Conservation (phyloP, 2,888 invertebrate genomes). For the Melanostoma mellinum region DNA sequence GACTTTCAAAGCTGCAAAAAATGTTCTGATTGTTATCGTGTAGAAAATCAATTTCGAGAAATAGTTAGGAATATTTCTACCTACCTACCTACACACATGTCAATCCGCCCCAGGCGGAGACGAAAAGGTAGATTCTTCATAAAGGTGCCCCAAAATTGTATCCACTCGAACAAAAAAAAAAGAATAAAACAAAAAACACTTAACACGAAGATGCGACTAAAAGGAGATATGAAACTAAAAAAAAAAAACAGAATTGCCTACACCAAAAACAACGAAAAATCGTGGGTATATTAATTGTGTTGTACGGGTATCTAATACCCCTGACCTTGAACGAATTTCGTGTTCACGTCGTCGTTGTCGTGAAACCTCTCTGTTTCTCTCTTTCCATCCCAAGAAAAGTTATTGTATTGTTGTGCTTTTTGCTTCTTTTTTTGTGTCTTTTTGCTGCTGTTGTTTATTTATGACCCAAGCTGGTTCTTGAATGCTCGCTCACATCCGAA, state of each 20-base stretch:
- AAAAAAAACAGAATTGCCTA: slow-evolving; percentile 16
- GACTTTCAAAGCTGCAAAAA: neutral
- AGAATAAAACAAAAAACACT: neutral
- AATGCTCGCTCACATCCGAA: slow-evolving; percentile 38
- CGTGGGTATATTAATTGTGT: slow-evolving; percentile 62
- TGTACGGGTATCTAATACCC: slow-evolving; percentile 65
- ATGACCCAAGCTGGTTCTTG: slow-evolving; percentile 69
- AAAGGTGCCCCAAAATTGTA: neutral
- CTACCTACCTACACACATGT: too few species aligned
- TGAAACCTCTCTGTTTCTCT: slow-evolving; percentile 42
- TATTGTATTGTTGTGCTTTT: slow-evolving; percentile 46
- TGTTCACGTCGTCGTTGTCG: slow-evolving; percentile 54
- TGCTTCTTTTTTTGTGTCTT: slow-evolving; percentile 1
- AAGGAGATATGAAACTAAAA: slow-evolving; percentile 42
- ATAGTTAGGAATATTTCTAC: too few species aligned
- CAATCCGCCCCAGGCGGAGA: neutral
- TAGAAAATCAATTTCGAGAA: slow-evolving; percentile 20
- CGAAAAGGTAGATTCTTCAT: slow-evolving; percentile 13
- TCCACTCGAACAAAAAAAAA: slow-evolving; percentile 13
- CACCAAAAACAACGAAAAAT: slow-evolving; percentile 28
- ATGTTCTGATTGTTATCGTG: slow-evolving; percentile 1
- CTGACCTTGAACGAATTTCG: slow-evolving; percentile 73
- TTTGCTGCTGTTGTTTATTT: slow-evolving; percentile 57
- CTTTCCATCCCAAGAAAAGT: slow-evolving; percentile 55
- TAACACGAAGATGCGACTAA: slow-evolving; percentile 29